These are phyloP conservation scores for Ernsta delagoae DNA, from an alignment of 2,888 invertebrate species.

Conservation along the genomic window DNA sequence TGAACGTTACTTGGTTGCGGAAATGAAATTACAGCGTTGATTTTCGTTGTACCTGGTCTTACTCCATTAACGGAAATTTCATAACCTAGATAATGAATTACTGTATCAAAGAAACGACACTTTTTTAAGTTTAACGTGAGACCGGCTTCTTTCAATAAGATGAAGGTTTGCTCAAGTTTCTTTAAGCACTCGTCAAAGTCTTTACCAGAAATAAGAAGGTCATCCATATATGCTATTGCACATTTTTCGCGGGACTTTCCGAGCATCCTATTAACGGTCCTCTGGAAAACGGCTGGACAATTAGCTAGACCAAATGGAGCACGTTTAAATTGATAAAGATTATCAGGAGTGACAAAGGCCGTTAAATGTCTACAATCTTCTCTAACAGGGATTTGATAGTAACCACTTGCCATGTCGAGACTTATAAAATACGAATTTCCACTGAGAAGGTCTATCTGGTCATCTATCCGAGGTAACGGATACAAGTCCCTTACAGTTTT, in stretches of 20 bases:
- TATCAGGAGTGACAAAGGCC: conserved; percentile 40
- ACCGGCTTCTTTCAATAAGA: conserved; percentile 4
- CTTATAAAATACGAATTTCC: conserved; percentile 37
- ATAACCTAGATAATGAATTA: conserved; percentile 14
- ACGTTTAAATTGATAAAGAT: conserved; percentile 34
- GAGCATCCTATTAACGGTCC: conserved; percentile 11
- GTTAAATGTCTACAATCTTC: conserved; percentile 35
- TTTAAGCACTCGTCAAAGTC: background rate
- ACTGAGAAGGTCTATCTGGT: conserved; percentile 37
- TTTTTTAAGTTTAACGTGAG: conserved; percentile 16
- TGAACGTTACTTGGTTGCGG: conserved; percentile 41
- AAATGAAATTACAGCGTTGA: background rate
- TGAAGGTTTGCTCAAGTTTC: background rate
- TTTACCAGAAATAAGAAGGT: conserved; percentile 5
- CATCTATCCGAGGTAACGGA: conserved; percentile 39
- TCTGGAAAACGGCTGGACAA: conserved; percentile 36
- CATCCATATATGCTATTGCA: conserved; percentile 8
- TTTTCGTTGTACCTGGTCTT: conserved; percentile 6
- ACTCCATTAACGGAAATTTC: conserved; percentile 1
- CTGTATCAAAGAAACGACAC: conserved; percentile 8
- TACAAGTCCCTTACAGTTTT: conserved; percentile 37
- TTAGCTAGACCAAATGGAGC: conserved; percentile 38
- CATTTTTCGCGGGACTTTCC: conserved; percentile 5
- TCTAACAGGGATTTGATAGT: conserved; percentile 39
- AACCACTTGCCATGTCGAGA: conserved; percentile 38